Conservation (phyloP, 2,113 vertebrate genomes). For the Sus scrofa region T2T-Sscrofa CM000826.6:99818001-99818500, state of each 20-base stretch:
- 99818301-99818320: background rate
- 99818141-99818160: background rate
- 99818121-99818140: background rate
- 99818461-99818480: too few relatives aligned
- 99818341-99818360: constrained; percentile 25
- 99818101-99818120: background rate
- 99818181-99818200: background rate
- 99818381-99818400: constrained; percentile 49
- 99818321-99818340: background rate
- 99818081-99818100: background rate
- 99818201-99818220: background rate
- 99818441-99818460: too few relatives aligned
- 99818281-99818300: background rate
- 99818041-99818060: constrained; percentile 39
- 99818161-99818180: background rate
- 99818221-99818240: constrained; percentile 12
- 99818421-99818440: too few relatives aligned
- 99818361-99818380: background rate
- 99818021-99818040: constrained; percentile 35
- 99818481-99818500: too few relatives aligned
- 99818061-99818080: background rate
- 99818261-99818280: constrained; percentile 33
- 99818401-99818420: background rate
- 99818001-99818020: constrained; percentile 37
- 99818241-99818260: constrained; percentile 16